Conservation (phyloP, 2,113 vertebrate species). For the Equus przewalskii region DNA sequence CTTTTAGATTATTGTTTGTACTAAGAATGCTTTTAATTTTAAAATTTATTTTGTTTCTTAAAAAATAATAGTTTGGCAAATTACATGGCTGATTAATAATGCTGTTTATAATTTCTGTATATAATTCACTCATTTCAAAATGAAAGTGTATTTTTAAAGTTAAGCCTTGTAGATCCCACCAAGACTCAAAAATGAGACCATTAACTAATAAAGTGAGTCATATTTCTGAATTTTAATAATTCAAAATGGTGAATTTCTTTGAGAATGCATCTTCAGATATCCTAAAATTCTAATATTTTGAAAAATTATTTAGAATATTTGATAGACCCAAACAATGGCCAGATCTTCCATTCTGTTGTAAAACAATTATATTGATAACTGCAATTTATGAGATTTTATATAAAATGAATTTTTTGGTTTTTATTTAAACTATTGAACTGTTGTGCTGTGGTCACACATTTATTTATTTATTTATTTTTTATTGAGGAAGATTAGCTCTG, state of each 20-base stretch:
- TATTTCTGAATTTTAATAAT: neutral
- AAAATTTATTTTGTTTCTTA: neutral
- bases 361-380: neutral
- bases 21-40: constrained; percentile 22
- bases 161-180: neutral
- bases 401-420: neutral
- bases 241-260: constrained; percentile 41
- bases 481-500: too few species aligned
- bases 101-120: neutral
- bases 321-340: neutral
- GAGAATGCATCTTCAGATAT: neutral
- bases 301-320: constrained; percentile 11
- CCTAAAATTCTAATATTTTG: constrained; percentile 4
- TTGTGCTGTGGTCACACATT: neutral
- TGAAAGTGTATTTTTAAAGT: constrained; percentile 5
- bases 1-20: neutral
- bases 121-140: constrained; percentile 22
- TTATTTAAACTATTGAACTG: neutral
- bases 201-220: neutral
- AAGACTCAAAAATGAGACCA: neutral
- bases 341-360: neutral
- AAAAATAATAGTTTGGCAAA: neutral
- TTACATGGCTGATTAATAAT: neutral
- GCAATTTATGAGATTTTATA: neutral
- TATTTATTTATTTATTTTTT: too few species aligned